These are phyloP conservation scores for Kryptolebias marmoratus DNA, from an alignment of 2,113 vertebrate species.

Conservation along the genomic window DNA sequence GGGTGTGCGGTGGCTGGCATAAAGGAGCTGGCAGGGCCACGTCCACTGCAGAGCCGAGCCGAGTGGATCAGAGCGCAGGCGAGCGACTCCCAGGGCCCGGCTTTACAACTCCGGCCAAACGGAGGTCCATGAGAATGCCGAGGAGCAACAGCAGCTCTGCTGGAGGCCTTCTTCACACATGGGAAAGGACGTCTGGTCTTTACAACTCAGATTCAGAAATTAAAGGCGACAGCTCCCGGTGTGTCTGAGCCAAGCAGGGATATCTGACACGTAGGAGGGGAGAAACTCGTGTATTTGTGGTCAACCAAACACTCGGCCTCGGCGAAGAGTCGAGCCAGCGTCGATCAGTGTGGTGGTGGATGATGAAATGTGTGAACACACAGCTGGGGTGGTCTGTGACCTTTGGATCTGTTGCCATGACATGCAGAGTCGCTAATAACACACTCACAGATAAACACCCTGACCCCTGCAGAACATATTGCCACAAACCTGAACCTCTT, in stretches of 20 bases:
- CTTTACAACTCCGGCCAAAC: slow-evolving; percentile 75
- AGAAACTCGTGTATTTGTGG: slow-evolving; percentile 46
- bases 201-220: slow-evolving; percentile 65
- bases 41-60: slow-evolving; percentile 60
- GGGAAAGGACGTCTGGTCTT: slow-evolving; percentile 73
- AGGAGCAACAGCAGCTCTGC: slow-evolving; percentile 67
- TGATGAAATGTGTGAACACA: slow-evolving; percentile 71
- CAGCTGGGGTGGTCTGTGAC: slow-evolving; percentile 73
- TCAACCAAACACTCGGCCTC: slow-evolving; percentile 47
- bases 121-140: slow-evolving; percentile 60
- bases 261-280: slow-evolving; percentile 41
- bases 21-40: slow-evolving; percentile 75
- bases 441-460: slow-evolving; percentile 52
- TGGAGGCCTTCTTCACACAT: slow-evolving; percentile 74
- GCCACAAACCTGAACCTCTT: slow-evolving; percentile 25
- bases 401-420: slow-evolving; percentile 71
- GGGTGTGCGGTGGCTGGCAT: slow-evolving; percentile 70
- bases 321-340: slow-evolving; percentile 54
- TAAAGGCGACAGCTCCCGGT: slow-evolving; percentile 48
- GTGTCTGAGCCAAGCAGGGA: slow-evolving; percentile 53
- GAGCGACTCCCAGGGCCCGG: slow-evolving; percentile 70
- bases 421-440: slow-evolving; percentile 64
- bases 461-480: slow-evolving; percentile 43
- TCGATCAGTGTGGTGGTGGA: slow-evolving; percentile 45
- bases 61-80: slow-evolving; percentile 70